phyloP scores from a whole-genome alignment of 2,797 vertebrate genomes.

The Enoplosus armatus region DNA sequence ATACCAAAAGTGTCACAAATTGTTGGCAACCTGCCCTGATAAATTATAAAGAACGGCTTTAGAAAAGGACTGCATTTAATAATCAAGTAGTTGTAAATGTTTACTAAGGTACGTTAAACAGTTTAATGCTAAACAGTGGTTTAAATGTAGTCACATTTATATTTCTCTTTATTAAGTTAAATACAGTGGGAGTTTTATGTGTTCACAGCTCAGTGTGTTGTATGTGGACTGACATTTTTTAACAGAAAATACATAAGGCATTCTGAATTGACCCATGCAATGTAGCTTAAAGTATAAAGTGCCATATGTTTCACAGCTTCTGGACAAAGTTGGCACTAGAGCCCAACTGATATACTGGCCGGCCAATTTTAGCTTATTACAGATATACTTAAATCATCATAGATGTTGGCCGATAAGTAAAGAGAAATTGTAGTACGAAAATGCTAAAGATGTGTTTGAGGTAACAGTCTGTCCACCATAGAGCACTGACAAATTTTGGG shows the following conservation, averaged over 20 bases:
- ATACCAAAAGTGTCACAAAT: not conserved
- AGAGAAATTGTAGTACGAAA: not conserved
- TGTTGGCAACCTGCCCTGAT: not conserved
- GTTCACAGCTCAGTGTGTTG: conserved; percentile 20
- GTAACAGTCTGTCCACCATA: not conserved
- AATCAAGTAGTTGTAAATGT: not conserved
- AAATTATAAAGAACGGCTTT: not conserved
- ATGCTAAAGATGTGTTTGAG: not conserved
- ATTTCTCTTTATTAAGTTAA: conserved; percentile 26
- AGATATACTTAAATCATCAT: not conserved
- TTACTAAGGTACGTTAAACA: not conserved
- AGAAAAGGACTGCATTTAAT: not conserved
- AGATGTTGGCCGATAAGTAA: conserved; percentile 5
- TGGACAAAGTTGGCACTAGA: conserved; percentile 22
- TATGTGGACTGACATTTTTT: not conserved
- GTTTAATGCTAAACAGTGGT: not conserved
- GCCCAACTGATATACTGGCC: not conserved
- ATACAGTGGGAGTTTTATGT: conserved; percentile 12
- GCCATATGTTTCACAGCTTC: conserved; percentile 70
- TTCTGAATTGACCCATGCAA: conserved; percentile 11
- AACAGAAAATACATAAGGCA: conserved; percentile 22
- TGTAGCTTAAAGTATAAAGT: conserved; percentile 60
- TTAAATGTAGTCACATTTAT: not conserved
- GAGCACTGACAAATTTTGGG: not conserved
- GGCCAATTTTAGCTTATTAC: not conserved